Conservation (phyloP, 2,113 vertebrate genomes). For the Campylorhamphus procurvoides region DNA sequence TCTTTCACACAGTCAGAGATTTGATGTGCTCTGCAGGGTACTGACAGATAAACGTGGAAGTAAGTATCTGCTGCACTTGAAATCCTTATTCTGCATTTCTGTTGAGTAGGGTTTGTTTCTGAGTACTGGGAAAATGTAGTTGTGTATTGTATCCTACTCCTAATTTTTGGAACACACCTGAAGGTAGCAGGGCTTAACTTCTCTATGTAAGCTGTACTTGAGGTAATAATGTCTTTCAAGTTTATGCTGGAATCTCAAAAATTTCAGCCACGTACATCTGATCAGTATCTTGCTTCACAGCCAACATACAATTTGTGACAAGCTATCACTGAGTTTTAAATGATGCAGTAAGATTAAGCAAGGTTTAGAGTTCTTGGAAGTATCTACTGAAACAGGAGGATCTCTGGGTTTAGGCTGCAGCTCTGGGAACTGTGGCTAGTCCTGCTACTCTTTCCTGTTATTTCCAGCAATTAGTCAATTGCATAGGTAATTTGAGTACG, state of each 20-base stretch:
- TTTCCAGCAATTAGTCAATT: not conserved
- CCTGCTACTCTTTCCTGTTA: not conserved
- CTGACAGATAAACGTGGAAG: not conserved
- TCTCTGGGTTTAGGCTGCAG: not conserved
- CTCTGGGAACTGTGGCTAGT: not conserved
- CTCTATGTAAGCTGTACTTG: not conserved
- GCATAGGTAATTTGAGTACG: not conserved
- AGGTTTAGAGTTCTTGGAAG: not conserved
- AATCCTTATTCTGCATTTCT: not conserved
- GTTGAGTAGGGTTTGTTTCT: not conserved
- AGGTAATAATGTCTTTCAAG: not conserved
- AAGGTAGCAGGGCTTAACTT: not conserved
- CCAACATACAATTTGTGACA: accelerated
- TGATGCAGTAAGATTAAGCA: not conserved
- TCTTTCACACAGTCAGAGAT: not conserved
- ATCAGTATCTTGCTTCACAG: not conserved
- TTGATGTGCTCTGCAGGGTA: not conserved
- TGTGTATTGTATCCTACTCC: not conserved
- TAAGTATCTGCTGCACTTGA: not conserved
- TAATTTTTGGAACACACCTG: not conserved
- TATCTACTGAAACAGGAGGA: not conserved
- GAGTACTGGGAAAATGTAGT: not conserved
- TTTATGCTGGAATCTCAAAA: not conserved
- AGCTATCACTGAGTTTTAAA: not conserved
- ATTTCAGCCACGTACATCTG: not conserved